Evolutionary conservation across 30 jellyfish, hydroid and myxozoan species (phyloP), one percentile per base, ranked within the genome.

Genomic region (Hydractinia symbiolongicarpus): DNA sequence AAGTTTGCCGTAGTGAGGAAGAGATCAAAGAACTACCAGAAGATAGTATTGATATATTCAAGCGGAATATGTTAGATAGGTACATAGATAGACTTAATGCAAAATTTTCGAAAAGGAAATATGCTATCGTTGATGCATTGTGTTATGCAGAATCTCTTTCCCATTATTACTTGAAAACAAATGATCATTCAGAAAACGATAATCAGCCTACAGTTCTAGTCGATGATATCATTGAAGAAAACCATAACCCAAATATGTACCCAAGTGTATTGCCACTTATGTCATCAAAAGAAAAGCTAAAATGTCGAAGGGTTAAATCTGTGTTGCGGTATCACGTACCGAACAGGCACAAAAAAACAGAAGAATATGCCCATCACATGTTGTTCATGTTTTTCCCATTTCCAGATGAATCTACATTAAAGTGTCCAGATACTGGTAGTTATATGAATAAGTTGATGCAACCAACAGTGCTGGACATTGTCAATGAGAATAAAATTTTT

Each of bases 361-460:
- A 68, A 30, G 53, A 61, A 50, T 77, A 53, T 77, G 80, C 79
- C 14, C 85, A 77, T 52, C 85, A 77, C 57, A 20, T 77, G 17
- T 56, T 77, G 57, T 16, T 77, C 9, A 17, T 77, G 55, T 77
- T 55, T 56, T 56, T 53, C 16, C 85, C 85, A n/a, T 77, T 55
- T 56, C 85, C 83, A n/a, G n/a, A n/a, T n/a, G n/a, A n/a, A n/a
- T n/a, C n/a, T n/a, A n/a, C n/a, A n/a, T n/a, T n/a, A n/a, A n/a
- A n/a, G n/a, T n/a, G n/a, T n/a, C n/a, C n/a, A n/a, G n/a, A n/a
- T n/a, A n/a, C n/a, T n/a, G n/a, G n/a, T n/a, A n/a, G n/a, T n/a
- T n/a, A n/a, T n/a, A n/a, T n/a, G n/a, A n/a, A n/a, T n/a, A n/a
- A n/a, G n/a, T n/a, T n/a, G n/a, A n/a, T n/a, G n/a, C n/a, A n/a